Percentiles rank a stretch among this genome's conserved stretches.
Conservation (phyloP, 2,797 vertebrate species). For the Acipenser transmontanus region DNA sequence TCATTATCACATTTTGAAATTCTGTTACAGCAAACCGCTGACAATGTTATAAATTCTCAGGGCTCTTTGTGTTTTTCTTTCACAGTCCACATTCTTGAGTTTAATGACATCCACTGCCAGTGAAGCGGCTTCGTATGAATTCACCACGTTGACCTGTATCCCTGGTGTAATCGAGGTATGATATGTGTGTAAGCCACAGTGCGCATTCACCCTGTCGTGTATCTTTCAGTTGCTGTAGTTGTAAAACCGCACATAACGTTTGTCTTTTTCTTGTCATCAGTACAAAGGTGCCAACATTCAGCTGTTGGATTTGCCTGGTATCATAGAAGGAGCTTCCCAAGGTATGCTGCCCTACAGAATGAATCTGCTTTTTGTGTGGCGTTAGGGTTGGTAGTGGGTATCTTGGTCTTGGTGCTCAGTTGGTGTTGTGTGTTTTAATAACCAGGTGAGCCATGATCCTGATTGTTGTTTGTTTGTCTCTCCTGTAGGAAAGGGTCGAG, state of each 20-base stretch:
- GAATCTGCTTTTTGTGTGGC: background rate
- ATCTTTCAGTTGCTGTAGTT: too few relatives aligned
- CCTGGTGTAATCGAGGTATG: constrained; percentile 92
- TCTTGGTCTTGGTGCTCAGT: constrained; percentile 9
- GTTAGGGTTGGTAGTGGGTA: constrained; percentile 4
- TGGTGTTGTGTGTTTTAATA: too few relatives aligned
- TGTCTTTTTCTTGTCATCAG: constrained; percentile 43
- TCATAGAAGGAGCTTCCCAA: constrained; percentile 96
- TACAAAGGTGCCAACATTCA: constrained; percentile 98
- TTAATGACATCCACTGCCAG: constrained; percentile 96
- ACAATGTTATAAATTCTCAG: too few relatives aligned
- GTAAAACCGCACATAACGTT: background rate
- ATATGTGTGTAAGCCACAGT: background rate
- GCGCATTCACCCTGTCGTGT: too few relatives aligned
- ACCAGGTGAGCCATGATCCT: too few relatives aligned
- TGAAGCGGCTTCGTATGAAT: constrained; percentile 92
- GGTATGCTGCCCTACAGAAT: constrained; percentile 49
- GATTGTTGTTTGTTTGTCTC: constrained; percentile 1
- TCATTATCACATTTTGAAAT: too few relatives aligned
- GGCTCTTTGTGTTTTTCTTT: constrained; percentile 22
- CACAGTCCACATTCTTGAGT: constrained; percentile 92
- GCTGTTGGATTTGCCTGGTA: constrained; percentile 94
- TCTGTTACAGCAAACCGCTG: too few relatives aligned
- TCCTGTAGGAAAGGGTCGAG: constrained; percentile 83
- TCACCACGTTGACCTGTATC: constrained; percentile 95